Percentiles rank a stretch among this genome's conserved stretches.
phyloP scores from a whole-genome alignment of 2,797 vertebrate genomes.

The Sebastes kiyomatsui region DNA sequence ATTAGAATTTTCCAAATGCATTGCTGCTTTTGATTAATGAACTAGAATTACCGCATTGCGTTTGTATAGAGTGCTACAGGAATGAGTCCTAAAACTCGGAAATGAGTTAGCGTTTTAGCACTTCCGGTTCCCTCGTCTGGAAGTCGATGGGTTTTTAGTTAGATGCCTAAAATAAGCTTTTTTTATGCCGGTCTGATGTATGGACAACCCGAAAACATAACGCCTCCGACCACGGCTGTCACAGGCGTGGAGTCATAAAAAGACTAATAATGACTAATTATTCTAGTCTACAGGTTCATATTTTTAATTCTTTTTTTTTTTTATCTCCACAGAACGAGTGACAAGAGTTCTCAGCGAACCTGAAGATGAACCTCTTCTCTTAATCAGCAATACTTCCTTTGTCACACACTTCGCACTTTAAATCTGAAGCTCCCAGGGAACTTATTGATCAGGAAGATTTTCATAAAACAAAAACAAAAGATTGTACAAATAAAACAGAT shows the following conservation, averaged over 20 bases:
- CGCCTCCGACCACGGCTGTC: no score
- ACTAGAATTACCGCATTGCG: not conserved
- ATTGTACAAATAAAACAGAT: not conserved
- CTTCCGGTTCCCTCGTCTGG: no score
- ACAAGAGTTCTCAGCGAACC: not conserved
- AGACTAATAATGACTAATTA: not conserved
- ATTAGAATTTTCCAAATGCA: not conserved
- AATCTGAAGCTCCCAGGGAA: conserved; percentile 1
- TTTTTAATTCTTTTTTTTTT: not conserved
- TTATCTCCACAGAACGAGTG: conserved; percentile 35
- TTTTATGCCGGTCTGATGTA: no score
- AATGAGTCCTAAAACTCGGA: no score
- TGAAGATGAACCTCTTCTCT: not conserved
- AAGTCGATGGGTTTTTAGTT: no score
- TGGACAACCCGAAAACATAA: no score
- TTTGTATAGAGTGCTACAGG: no score
- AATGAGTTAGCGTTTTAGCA: no score
- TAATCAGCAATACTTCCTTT: not conserved
- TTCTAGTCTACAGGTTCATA: not conserved
- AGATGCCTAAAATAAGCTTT: no score
- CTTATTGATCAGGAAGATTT: conserved; percentile 1
- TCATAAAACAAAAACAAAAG: not conserved
- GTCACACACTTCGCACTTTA: conserved; percentile 43
- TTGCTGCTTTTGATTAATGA: not conserved
- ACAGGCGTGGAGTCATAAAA: not conserved